Evolutionary conservation across 1,140 invertebrate species (phyloP), one percentile per base, ranked within the genome.

Genomic region (Catajapyx aquilonaris): DNA sequence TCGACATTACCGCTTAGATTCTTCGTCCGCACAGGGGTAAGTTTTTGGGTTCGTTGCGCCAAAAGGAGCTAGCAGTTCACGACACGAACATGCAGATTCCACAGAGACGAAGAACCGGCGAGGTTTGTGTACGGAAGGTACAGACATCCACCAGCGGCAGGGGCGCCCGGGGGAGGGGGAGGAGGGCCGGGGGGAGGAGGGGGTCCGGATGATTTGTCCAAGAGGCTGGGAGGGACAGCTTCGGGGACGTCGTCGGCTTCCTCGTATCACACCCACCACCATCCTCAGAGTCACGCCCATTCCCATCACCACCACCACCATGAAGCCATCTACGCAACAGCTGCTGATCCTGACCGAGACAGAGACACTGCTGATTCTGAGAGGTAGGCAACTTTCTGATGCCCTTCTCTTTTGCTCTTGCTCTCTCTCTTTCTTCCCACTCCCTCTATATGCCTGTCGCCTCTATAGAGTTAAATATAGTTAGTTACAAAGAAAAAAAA

Each of bases 1-100:
- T 57, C 67, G 80, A 19, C 81, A 83, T 55, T 84, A 84, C 57
- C 69, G 80, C 58, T 70, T 81, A 55, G 79, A 85, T 58, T 76
- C 75, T 40, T 77, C 71, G 39, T 70, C 70, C 48, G 76, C 71
- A 59, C 72, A 75, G 55, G 61, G 62, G 37, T 66, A 71, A 62
- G 72, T 71, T 72, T 75, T 64, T 64, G 64, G 60, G 39, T 7
- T 35, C 11, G 31, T 22, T 25, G 18, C n/a, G 11, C 25, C 7
- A 21, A n/a, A 13, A 22, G 35, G 22, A 16, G 16, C 17, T n/a
- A 13, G 11, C 18, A 13, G 15, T 3, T 38, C 11, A 20, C 13
- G 28, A 11, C 10, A 11, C 15, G 31, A 32, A 15, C 23, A 13
- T 33, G 5, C 35, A 31, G 55, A 46, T 56, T 60, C 43, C 53